Evolutionary conservation across 2,888 invertebrate genomes (phyloP).

Genomic region (Diadromus collaris): DNA sequence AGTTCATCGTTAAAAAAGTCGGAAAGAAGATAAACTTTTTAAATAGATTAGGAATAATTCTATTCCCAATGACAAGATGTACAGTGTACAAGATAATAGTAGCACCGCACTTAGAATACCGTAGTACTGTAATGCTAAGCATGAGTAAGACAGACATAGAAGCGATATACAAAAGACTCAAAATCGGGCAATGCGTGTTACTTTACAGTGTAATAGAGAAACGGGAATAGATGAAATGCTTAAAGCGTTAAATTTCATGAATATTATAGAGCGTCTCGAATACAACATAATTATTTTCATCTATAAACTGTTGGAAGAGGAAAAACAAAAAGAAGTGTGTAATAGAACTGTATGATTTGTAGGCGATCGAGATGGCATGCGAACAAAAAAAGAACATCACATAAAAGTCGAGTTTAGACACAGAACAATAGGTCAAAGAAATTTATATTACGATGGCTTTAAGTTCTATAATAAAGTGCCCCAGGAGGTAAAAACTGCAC

Average conservation of each 20-base stretch:
- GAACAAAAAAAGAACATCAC: conserved; percentile 24
- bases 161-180: conserved; percentile 8
- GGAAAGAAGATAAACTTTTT: neutral
- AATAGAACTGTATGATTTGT: neutral
- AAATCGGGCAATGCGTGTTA: conserved; percentile 24
- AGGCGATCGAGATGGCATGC: conserved; percentile 20
- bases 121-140: conserved; percentile 2
- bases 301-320: neutral
- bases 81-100: conserved; percentile 12
- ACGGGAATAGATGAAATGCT: conserved; percentile 31
- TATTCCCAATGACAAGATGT: neutral
- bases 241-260: conserved; percentile 17
- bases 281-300: neutral
- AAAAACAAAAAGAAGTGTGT: neutral
- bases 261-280: neutral
- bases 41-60: neutral
- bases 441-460: neutral
- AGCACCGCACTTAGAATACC: conserved; percentile 33
- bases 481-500: neutral
- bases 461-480: neutral
- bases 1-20: neutral
- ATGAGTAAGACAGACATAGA: conserved; percentile 8
- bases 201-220: conserved; percentile 9
- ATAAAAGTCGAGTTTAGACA: neutral
- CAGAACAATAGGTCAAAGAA: neutral